phyloP scores from a whole-genome alignment of 2,888 invertebrate species.

The Melieria crassipennis region DNA sequence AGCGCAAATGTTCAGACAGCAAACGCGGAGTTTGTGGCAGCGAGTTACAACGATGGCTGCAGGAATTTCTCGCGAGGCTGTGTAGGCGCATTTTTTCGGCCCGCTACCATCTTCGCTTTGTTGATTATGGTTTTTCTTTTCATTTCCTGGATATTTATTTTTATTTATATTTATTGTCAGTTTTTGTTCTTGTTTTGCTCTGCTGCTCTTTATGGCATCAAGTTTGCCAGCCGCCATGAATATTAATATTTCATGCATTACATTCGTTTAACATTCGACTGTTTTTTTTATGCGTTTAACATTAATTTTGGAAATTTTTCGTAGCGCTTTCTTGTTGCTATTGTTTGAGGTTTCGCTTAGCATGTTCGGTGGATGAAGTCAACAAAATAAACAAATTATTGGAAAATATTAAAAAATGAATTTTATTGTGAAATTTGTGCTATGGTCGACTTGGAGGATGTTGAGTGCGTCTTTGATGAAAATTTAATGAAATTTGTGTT shows the following conservation, averaged over 20 bases:
- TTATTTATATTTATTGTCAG: background rate
- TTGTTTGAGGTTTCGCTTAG: slow-evolving; percentile 11
- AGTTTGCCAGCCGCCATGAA: slow-evolving; percentile 49
- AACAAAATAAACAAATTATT: too few relatives aligned
- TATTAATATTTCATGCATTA: slow-evolving; percentile 60
- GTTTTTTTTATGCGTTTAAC: slow-evolving; percentile 30
- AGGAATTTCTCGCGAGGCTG: background rate
- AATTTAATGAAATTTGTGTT: too few relatives aligned
- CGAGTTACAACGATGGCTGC: too few relatives aligned
- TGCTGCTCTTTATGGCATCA: slow-evolving; percentile 22
- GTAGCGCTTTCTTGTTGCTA: slow-evolving; percentile 11
- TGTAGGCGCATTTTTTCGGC: background rate
- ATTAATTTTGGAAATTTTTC: slow-evolving; percentile 41
- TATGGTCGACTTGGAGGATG: too few relatives aligned
- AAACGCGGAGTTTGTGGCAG: too few relatives aligned
- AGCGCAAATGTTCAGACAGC: too few relatives aligned
- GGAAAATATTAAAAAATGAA: too few relatives aligned
- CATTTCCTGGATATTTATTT: background rate
- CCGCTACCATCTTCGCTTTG: background rate
- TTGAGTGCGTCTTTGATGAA: too few relatives aligned
- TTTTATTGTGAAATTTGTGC: too few relatives aligned
- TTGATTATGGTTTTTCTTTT: background rate
- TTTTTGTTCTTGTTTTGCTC: slow-evolving; percentile 1
- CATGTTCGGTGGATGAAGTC: too few relatives aligned
- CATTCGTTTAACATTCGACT: slow-evolving; percentile 40